Evolutionary conservation across 92 coral and sea anemone genomes (phyloP).

Genomic region (Epizoanthus illoricatus): DNA sequence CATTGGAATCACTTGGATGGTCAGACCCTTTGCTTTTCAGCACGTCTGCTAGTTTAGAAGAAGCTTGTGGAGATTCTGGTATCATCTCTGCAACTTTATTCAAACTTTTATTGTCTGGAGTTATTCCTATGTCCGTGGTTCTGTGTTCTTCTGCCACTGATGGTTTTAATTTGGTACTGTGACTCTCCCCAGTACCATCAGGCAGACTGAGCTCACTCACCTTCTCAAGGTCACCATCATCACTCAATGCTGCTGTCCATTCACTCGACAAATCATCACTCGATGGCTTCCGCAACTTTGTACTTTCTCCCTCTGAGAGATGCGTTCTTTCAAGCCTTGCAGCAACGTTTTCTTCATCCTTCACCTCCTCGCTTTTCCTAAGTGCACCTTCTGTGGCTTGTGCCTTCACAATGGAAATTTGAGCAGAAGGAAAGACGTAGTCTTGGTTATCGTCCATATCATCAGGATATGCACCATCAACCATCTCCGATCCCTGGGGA

Average conservation of each 20-base stretch:
- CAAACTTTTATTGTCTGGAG: background rate
- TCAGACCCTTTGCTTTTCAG: background rate
- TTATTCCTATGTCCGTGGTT: background rate
- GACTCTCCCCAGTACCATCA: background rate
- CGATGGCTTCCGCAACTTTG: background rate
- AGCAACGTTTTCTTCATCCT: background rate
- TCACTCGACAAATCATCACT: slow-evolving; percentile 14
- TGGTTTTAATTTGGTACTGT: background rate
- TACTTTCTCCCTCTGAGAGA: background rate
- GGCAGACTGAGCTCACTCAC: slow-evolving; percentile 33
- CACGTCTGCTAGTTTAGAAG: background rate
- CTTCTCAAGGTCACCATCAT: slow-evolving; percentile 20
- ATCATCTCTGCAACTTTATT: background rate
- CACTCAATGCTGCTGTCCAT: slow-evolving; percentile 9
- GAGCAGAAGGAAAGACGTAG: slow-evolving; percentile 13
- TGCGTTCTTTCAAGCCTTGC: background rate
- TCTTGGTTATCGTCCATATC: background rate
- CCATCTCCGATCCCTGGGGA: slow-evolving; percentile 7
- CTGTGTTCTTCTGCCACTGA: background rate
- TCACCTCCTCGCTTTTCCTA: background rate
- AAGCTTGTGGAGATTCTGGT: background rate
- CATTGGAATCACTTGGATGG: background rate
- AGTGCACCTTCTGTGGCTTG: background rate
- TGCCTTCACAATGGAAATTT: background rate
- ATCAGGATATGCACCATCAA: background rate